Evolutionary conservation across 2,113 vertebrate species (phyloP), one percentile per base, ranked within the genome.

Genomic region (Sakesphorus luctuosus): DNA sequence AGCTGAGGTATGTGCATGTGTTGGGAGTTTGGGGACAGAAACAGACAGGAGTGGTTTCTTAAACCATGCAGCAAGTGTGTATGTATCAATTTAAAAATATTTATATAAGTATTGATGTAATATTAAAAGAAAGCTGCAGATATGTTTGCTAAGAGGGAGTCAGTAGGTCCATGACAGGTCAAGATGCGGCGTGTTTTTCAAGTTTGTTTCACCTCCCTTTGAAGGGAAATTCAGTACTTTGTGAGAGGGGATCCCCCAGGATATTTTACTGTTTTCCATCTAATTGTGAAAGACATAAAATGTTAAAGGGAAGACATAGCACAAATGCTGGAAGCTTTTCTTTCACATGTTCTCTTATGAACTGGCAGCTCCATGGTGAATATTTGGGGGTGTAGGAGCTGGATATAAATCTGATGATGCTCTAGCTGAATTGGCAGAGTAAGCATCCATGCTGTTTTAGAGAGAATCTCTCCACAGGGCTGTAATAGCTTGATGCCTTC

Each of bases 401-500:
- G 56, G 65, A 44, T 83, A 77, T 79, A 49, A 80, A 81, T 93
- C 35, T 78, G 81, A 81, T 36, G 33, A 82, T 87, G 43, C 96
- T 83, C 13, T 20, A 38, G 95, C 69, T 83, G 89, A 92, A 81
- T 67, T 96, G 90, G 90, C 90, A 94, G 84, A 76, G 90, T 84
- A 89, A 89, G 88, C 66, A 40, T 29, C 40, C 95, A 62, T 87
- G 95, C 96, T 95, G 94, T 47, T 96, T 96, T 28, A 80, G 83
- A 87, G 81, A 82, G 92, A 66, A 86, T 53, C 83, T 96, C 88
- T 90, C 92, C 77, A 82, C 89, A 69, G 90, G 85, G 61, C 82
- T 95, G 82, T 96, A 95, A 96, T 96, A 73, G 87, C 77, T 92
- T 91, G 82, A 88, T 96, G 77, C 78, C 94, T 94, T 91, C 63